These are phyloP conservation scores for Eumacrocentrus americanus DNA, from an alignment of 2,888 invertebrate species.

Conservation along the genomic window DNA sequence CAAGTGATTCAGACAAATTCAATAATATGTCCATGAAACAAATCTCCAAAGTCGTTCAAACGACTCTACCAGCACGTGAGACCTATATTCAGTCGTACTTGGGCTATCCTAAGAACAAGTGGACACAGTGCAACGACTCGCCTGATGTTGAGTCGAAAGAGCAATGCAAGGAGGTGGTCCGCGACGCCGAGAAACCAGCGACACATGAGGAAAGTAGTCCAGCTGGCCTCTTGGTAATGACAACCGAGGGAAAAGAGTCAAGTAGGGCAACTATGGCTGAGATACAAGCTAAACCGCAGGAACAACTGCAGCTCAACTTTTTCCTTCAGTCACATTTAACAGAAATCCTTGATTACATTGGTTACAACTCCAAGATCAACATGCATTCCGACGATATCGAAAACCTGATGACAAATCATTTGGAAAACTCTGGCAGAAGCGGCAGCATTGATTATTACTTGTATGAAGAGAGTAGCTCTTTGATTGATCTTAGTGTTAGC, in stretches of 20 bases:
- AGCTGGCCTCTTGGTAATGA: constrained; percentile 1
- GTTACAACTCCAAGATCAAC: constrained; percentile 51
- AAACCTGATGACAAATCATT: constrained; percentile 29
- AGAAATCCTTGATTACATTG: constrained; percentile 43
- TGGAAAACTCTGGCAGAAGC: background rate
- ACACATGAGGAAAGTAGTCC: constrained; percentile 21
- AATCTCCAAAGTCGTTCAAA: constrained; percentile 67
- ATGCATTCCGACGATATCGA: constrained; percentile 50
- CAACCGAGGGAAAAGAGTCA: constrained; percentile 1
- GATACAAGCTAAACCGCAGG: background rate
- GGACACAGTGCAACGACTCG: constrained; percentile 54
- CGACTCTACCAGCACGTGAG: constrained; percentile 60
- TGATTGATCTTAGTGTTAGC: constrained; percentile 46
- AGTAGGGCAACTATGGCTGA: background rate
- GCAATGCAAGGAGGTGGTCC: constrained; percentile 11
- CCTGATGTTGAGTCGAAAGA: constrained; percentile 20
- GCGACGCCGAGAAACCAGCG: background rate
- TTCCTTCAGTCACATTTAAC: constrained; percentile 38
- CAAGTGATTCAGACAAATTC: constrained; percentile 60
- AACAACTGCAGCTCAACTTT: constrained; percentile 10
- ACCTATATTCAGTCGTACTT: constrained; percentile 53
- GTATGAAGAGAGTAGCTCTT: constrained; percentile 42
- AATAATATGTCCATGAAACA: constrained; percentile 66
- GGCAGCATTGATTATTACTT: constrained; percentile 30
- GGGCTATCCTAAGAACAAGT: constrained; percentile 53